Percentiles rank a stretch among this genome's conserved stretches.
Conservation (phyloP, 2,113 vertebrate species). For the Amphilophus citrinellus region DNA sequence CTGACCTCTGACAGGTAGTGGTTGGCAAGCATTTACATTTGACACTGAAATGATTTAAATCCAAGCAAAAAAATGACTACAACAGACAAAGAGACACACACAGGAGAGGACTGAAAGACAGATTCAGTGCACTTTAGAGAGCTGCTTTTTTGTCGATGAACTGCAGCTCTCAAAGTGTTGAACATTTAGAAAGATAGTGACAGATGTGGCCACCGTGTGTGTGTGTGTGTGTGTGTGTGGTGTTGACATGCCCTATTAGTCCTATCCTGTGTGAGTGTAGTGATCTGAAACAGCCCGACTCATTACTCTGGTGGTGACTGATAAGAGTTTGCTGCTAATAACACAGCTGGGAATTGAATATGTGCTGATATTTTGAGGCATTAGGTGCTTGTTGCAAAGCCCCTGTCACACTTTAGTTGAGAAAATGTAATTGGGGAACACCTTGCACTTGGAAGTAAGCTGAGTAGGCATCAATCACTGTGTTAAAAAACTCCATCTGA, state of each 20-base stretch:
- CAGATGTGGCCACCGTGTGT: constrained; percentile 45
- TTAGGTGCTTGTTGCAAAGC: neutral
- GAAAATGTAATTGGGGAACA: constrained; percentile 5
- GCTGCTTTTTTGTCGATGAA: constrained; percentile 69
- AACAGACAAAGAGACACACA: neutral
- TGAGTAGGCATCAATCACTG: neutral
- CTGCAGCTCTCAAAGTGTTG: constrained; percentile 61
- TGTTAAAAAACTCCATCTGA: neutral
- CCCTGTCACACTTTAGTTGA: constrained; percentile 6
- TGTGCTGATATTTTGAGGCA: constrained; percentile 26
- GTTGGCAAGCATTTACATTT: neutral
- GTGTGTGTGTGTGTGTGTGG: constrained; percentile 52
- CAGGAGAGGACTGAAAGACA: neutral
- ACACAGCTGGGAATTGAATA: constrained; percentile 66
- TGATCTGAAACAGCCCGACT: constrained; percentile 74
- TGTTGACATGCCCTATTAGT: constrained; percentile 77
- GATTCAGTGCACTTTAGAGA: constrained; percentile 4
- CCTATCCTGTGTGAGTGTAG: constrained; percentile 69
- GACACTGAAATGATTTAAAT: neutral
- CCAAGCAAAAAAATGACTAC: neutral
- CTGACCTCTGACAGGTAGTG: neutral
- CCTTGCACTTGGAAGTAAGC: neutral
- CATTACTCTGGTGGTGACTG: constrained; percentile 77
- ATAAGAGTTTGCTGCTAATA: constrained; percentile 77
- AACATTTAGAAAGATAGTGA: constrained; percentile 60